Conservation (phyloP, 2,888 invertebrate genomes). For the Sphecodes monilicornis region DNA sequence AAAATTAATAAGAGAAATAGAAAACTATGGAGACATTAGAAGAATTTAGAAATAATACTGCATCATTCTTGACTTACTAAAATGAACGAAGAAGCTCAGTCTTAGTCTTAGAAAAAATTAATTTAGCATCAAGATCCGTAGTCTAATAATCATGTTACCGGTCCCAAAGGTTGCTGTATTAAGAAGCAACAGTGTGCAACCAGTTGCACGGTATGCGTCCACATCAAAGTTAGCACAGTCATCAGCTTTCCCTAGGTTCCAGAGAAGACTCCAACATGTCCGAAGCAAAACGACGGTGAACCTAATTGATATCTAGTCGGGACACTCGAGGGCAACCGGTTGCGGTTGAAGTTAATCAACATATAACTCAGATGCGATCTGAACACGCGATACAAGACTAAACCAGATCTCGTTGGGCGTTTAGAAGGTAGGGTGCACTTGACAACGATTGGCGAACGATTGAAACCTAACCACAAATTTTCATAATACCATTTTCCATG, state of each 20-base stretch:
- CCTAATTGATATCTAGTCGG: constrained; percentile 13
- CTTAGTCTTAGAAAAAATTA: too few relatives aligned
- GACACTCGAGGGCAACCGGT: constrained; percentile 19
- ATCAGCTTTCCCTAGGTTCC: not conserved
- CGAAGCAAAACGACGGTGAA: not conserved
- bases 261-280: not conserved
- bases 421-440: constrained; percentile 3
- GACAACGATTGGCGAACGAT: not conserved
- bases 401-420: constrained; percentile 6
- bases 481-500: not conserved
- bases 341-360: constrained; percentile 12
- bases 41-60: too few relatives aligned
- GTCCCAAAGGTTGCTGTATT: too few relatives aligned
- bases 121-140: too few relatives aligned
- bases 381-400: not conserved
- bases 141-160: too few relatives aligned
- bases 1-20: too few relatives aligned
- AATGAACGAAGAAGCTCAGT: too few relatives aligned
- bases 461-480: not conserved
- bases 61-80: too few relatives aligned
- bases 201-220: not conserved
- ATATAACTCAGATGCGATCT: constrained; percentile 10
- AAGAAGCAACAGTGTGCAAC: too few relatives aligned
- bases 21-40: too few relatives aligned
- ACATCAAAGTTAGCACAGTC: not conserved